Conservation (phyloP, 2,113 vertebrate genomes). For the Bucco capensis region DNA sequence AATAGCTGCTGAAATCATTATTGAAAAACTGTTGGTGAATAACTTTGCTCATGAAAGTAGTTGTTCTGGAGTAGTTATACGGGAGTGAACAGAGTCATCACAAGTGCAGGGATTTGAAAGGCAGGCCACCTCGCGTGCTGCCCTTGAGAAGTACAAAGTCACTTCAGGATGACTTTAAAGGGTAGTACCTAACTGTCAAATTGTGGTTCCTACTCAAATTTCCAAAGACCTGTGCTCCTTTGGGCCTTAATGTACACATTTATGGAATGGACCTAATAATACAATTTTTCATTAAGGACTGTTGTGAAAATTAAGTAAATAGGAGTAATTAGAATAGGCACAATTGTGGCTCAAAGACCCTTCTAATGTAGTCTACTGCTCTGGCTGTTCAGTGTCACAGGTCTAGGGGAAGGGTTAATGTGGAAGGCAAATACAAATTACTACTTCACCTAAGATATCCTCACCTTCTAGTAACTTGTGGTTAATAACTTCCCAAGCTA, state of each 20-base stretch:
- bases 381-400: background rate
- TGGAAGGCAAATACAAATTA: background rate
- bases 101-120: background rate
- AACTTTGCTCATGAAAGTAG: background rate
- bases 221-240: background rate
- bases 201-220: background rate
- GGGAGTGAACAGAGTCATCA: background rate
- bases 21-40: background rate
- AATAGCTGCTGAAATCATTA: background rate
- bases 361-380: background rate
- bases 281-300: background rate
- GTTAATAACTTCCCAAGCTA: background rate
- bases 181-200: background rate
- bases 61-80: background rate
- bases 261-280: background rate
- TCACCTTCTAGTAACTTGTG: background rate
- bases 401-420: background rate
- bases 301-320: background rate
- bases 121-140: background rate
- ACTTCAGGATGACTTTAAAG: background rate
- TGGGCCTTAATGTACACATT: background rate
- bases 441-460: background rate
- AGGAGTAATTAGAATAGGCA: background rate
- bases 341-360: background rate
- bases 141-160: background rate